Evolutionary conservation across 2,888 invertebrate genomes (phyloP).

Genomic region (Mechanitis mazaeus): DNA sequence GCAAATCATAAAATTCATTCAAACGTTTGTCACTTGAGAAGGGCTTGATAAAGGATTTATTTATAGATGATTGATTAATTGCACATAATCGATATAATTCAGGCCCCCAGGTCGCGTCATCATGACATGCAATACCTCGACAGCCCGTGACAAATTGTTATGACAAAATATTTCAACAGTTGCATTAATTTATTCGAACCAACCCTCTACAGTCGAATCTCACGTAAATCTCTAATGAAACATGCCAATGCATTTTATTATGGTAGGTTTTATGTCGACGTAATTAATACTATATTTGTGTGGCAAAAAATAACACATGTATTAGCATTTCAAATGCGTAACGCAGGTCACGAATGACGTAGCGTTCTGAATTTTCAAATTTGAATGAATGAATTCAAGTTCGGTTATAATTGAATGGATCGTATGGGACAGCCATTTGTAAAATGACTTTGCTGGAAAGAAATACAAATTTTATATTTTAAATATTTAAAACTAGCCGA

Average conservation of each 20-base stretch:
- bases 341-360: slow-evolving; percentile 50
- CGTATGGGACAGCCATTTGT: slow-evolving; percentile 38
- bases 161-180: slow-evolving; percentile 77
- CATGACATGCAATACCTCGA: slow-evolving; percentile 64
- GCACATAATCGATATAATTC: slow-evolving; percentile 68
- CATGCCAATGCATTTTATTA: slow-evolving; percentile 12
- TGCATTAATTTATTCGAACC: slow-evolving; percentile 53
- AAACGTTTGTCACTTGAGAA: slow-evolving; percentile 61
- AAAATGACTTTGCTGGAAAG: slow-evolving; percentile 43
- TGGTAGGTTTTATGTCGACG: slow-evolving; percentile 16
- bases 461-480: slow-evolving; percentile 25
- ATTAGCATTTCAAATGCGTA: slow-evolving; percentile 36
- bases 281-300: slow-evolving; percentile 15
- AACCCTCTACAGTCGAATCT: slow-evolving; percentile 48
- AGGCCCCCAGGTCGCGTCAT: slow-evolving; percentile 57
- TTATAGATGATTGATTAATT: slow-evolving; percentile 63
- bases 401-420: slow-evolving; percentile 42
- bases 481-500: slow-evolving; percentile 11
- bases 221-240: slow-evolving; percentile 31
- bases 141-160: slow-evolving; percentile 73
- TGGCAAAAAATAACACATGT: slow-evolving; percentile 17
- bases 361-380: slow-evolving; percentile 56
- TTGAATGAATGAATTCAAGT: slow-evolving; percentile 55
- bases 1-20: slow-evolving; percentile 35
- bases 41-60: slow-evolving; percentile 59